Base-by-base conservation (phyloP, 1,140 invertebrate species). In the Chironomus tepperi region DNA sequence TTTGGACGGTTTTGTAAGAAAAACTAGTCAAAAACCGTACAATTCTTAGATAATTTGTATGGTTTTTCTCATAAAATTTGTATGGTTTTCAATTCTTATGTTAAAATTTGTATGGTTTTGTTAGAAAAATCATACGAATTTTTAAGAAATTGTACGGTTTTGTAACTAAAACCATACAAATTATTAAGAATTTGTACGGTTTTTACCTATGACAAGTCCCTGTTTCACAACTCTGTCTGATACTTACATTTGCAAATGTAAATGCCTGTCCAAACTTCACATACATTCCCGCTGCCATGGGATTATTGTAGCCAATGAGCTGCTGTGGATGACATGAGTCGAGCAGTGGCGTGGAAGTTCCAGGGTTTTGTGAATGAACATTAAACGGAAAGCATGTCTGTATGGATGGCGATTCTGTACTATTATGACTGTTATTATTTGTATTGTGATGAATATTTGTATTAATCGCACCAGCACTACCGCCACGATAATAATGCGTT, bases 221-320 rank as follows among this genome's bases (percentile, higher is more conserved):
- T n/a, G n/a, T n/a, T n/a, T n/a, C n/a, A n/a, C n/a, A n/a, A n/a
- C n/a, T n/a, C n/a, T n/a, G n/a, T n/a, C n/a, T n/a, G n/a, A n/a
- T n/a, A 80, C 79, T 80, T 77, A 82, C 81, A 77, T 82, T 81
- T 75, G 81, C 81, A 77, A 80, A 81, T 21, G 65, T 70, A 80
- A 81, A 82, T 67, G 81, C 79, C 76, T 82, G 81, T 76, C 81
- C 81, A 74, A 82, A 82, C 77, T 82, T 82, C 74, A 82, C 76
- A 78, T 82, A 82, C 19, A 82, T 79, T 73, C 81, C 78, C 70
- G 80, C 79, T 43, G 79, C 78, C 19, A 73, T 42, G 73, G 80
- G 81, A 75, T 75, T 42, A 78, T 82, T 80, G 74, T 81, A 80
- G 70, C 80, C 79, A 67, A 82, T 76, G 8, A 77, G 12, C 15